phyloP scores from a whole-genome alignment of 2,888 invertebrate genomes.

The Athalia cordata region DNA sequence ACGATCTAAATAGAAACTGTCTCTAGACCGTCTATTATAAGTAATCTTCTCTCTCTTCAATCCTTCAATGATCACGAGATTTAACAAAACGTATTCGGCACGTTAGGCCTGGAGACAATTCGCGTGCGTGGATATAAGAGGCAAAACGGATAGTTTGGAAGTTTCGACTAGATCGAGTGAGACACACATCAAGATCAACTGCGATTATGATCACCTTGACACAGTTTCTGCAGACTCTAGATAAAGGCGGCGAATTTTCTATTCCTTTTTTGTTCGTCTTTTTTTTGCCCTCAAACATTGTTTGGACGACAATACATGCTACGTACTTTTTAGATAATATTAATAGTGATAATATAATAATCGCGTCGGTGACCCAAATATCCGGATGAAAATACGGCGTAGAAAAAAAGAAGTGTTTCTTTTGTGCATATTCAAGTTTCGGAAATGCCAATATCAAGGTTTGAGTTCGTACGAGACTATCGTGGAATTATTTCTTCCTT shows the following conservation, averaged over 20 bases:
- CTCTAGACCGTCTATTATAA: no score
- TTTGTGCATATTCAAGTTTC: no score
- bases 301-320: background rate
- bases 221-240: conserved; percentile 9
- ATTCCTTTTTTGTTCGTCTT: background rate
- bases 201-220: conserved; percentile 24
- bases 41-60: no score
- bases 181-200: background rate
- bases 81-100: no score
- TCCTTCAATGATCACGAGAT: no score
- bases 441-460: no score
- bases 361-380: no score
- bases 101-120: background rate
- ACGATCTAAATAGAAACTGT: background rate
- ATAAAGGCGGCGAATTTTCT: background rate
- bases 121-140: background rate
- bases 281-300: background rate
- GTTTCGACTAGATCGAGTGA: background rate
- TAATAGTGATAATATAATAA: no score
- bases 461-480: no score
- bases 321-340: no score
- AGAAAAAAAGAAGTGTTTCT: no score
- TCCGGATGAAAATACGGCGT: no score
- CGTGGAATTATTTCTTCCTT: background rate
- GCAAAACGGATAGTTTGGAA: background rate